phyloP scores from a whole-genome alignment of 2,888 invertebrate species.

The Platerodrilus igneus region DNA sequence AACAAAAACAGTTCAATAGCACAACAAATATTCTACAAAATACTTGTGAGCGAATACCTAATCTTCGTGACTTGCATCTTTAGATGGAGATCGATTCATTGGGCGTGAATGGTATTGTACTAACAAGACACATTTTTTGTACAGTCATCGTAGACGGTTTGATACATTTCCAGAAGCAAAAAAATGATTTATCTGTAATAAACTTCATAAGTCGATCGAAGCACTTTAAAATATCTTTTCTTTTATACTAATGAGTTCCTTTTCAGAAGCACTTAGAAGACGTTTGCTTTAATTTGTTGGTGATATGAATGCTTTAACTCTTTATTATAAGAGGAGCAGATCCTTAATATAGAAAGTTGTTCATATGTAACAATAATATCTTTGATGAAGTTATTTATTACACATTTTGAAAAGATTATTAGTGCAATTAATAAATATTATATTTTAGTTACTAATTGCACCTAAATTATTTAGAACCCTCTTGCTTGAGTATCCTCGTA shows the following conservation, averaged over 20 bases:
- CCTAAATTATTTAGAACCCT: no score
- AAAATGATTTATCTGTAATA: neutral
- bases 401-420: no score
- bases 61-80: conserved; percentile 24
- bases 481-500: no score
- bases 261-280: conserved; percentile 16
- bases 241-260: conserved; percentile 8
- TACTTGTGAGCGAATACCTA: conserved; percentile 18
- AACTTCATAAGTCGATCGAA: neutral
- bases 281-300: no score
- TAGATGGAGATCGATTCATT: conserved; percentile 18
- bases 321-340: no score
- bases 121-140: conserved; percentile 16
- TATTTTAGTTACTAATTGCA: no score
- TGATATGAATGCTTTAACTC: no score
- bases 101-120: conserved; percentile 22
- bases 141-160: conserved; percentile 19
- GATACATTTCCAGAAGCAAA: neutral
- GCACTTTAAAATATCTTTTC: conserved; percentile 7
- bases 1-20: conserved; percentile 12
- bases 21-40: conserved; percentile 19
- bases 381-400: no score
- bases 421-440: no score
- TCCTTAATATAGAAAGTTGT: no score
- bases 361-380: no score